Conservation (phyloP, 2,888 invertebrate species). For the Zelleria hepariella region DNA sequence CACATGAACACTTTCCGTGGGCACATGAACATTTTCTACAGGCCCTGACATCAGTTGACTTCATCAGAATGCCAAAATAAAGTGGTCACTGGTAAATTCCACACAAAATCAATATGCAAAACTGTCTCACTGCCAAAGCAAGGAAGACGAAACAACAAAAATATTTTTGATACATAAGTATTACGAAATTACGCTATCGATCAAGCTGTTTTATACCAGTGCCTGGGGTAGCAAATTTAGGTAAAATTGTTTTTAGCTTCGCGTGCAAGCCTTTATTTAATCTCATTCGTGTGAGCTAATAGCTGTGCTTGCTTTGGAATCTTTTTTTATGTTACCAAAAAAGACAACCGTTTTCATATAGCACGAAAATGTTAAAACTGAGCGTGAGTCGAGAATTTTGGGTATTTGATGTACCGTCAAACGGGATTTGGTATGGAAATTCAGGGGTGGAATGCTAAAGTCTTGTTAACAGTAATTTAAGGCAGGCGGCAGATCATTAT, state of each 20-base stretch:
- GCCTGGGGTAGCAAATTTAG: conserved; percentile 63
- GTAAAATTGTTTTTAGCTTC: conserved; percentile 52
- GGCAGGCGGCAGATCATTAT: background rate
- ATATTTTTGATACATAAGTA: conserved; percentile 41
- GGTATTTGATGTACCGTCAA: background rate
- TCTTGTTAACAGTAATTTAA: background rate
- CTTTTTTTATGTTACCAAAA: background rate
- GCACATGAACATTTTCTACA: background rate
- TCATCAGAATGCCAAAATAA: background rate
- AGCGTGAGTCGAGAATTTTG: background rate
- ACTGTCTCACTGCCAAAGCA: background rate
- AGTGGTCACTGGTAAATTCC: background rate
- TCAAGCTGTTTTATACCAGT: conserved; percentile 54
- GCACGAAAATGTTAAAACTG: background rate
- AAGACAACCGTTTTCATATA: background rate
- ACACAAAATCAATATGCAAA: background rate
- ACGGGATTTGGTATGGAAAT: background rate
- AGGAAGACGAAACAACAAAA: conserved; percentile 12
- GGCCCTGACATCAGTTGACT: background rate
- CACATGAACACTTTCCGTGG: no score
- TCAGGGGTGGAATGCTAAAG: background rate
- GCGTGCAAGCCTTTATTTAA: conserved; percentile 53
- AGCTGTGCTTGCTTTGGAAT: conserved; percentile 20
- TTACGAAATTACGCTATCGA: conserved; percentile 65
- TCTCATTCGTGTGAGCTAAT: conserved; percentile 45